Percentiles rank a stretch among this genome's conserved stretches.
These are phyloP conservation scores for Euura saliciscinereae DNA, from an alignment of 1,140 invertebrate genomes.

Conservation along the genomic window DNA sequence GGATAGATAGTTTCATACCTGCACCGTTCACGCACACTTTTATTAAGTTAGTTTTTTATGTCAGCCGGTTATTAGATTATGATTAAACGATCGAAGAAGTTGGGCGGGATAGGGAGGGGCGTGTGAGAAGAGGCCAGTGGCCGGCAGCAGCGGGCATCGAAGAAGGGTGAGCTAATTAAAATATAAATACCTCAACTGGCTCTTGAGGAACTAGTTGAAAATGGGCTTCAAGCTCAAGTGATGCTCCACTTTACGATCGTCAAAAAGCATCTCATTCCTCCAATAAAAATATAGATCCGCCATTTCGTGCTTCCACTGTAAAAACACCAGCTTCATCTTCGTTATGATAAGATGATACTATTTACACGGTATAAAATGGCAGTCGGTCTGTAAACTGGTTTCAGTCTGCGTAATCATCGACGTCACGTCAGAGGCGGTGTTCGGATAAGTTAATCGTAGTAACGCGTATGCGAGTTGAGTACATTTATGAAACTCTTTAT, in stretches of 20 bases:
- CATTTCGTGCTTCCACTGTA: too few species aligned
- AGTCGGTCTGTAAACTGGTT: too few species aligned
- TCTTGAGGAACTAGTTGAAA: slow-evolving; percentile 42
- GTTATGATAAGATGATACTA: too few species aligned
- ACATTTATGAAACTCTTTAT: not conserved
- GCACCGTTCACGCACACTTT: slow-evolving; percentile 19
- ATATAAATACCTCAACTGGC: slow-evolving; percentile 54
- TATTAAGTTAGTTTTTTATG: slow-evolving; percentile 57
- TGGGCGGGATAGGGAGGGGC: slow-evolving; percentile 10
- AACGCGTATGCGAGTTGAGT: not conserved
- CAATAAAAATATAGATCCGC: too few species aligned
- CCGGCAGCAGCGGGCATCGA: slow-evolving; percentile 39
- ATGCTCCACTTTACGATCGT: slow-evolving; percentile 28
- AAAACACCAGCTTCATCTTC: too few species aligned
- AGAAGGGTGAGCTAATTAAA: slow-evolving; percentile 54
- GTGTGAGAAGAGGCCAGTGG: slow-evolving; percentile 21
- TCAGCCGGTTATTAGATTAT: slow-evolving; percentile 61
- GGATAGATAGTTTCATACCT: too few species aligned
- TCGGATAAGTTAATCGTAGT: not conserved
- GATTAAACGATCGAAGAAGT: slow-evolving; percentile 53
- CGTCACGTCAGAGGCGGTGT: too few species aligned
- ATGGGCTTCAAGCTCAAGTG: slow-evolving; percentile 28
- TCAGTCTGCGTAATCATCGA: too few species aligned
- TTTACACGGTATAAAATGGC: too few species aligned
- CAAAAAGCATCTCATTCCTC: not conserved